Base-by-base conservation (phyloP, 1,140 invertebrate species). In the Myzus persicae region DNA sequence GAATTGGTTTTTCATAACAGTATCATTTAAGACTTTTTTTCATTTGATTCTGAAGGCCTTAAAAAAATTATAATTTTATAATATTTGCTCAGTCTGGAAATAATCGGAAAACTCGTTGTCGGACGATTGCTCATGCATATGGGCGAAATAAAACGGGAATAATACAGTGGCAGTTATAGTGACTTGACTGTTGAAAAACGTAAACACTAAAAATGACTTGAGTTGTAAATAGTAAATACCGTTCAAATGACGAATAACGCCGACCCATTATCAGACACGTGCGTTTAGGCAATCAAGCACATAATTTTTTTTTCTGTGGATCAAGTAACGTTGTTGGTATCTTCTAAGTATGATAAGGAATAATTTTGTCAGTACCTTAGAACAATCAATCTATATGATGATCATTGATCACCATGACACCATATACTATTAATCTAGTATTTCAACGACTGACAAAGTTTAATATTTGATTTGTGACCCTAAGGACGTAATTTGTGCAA, bases 311-410 rank as follows among this genome's bases (percentile, higher is more conserved):
- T 89, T 67, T n/a, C 18, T 14, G n/a, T 67, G 31, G 9, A 67
- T 67, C 59, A 67, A 67, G 59, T 67, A 67, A 67, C n/a, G 59
- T 67, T 46, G 44, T 54, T 90, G 48, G 48, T 90, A 54, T 90
- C 51, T 90, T 46, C 14, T 40, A 54, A 54, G n/a, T 51, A 54
- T 90, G 88, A 90, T 90, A 90, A 90, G 88, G 8, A 90, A 54
- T 89, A 8, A 38, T 31, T 26, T n/a, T 67, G 59, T 67, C 48
- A 51, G 14, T 11, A 48, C 46, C 46, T 48, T 11, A 59, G 59
- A 67, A 67, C 31, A 67, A 67, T 67, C 31, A n/a, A 67, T 67
- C 31, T 67, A 67, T 59, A 59, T n/a, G 59, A 67, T n/a, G 31
- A n/a, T 4, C 31, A 67, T 59, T 26, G n/a, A n/a, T n/a, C n/a